These are phyloP conservation scores for Oryctolagus cuniculus DNA, from an alignment of 2,113 vertebrate species.

Conservation along the genomic window mOryCun1.1 NC_091442.1:23756001-23756500, in stretches of 20 bases:
- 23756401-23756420: neutral
- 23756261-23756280: neutral
- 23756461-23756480: neutral
- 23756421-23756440: neutral
- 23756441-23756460: neutral
- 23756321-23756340: constrained; percentile 41
- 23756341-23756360: constrained; percentile 17
- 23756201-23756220: constrained; percentile 31
- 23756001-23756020: neutral
- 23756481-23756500: neutral
- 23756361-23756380: neutral
- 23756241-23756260: neutral
- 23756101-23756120: neutral
- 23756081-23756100: neutral
- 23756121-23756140: neutral
- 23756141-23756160: constrained; percentile 4
- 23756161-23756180: neutral
- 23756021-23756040: neutral
- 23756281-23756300: constrained; percentile 12
- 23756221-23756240: neutral
- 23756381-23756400: neutral
- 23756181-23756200: neutral
- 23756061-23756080: constrained; percentile 34
- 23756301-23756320: constrained; percentile 34
- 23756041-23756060: neutral